A percentile compares a stretch with the other conserved stretches of the same genome.
Evolutionary conservation across 2,888 invertebrate species (phyloP).

Genomic region (Venustoraphidia nigricollis): DNA sequence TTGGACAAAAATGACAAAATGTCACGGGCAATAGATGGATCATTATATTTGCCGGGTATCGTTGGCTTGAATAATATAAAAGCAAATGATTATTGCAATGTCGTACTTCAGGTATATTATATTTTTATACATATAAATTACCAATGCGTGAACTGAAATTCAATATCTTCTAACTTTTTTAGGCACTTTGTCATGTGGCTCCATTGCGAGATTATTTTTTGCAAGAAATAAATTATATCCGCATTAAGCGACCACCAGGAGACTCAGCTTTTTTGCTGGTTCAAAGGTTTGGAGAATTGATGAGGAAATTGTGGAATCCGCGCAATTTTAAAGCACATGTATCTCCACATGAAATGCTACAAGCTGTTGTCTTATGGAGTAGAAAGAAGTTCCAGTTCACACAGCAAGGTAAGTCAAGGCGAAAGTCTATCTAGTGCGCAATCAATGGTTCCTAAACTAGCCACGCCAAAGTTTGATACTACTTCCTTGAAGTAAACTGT

Average conservation of each 20-base stretch:
- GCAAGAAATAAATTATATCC: constrained; percentile 80
- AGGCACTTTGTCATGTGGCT: constrained; percentile 90
- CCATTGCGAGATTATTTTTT: constrained; percentile 92
- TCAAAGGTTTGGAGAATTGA: constrained; percentile 84
- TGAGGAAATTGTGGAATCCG: constrained; percentile 98
- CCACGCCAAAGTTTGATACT: too few relatives aligned
- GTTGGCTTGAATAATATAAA: constrained; percentile 99
- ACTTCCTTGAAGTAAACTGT: too few relatives aligned
- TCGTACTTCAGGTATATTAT: constrained; percentile 68
- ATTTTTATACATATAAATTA: not conserved
- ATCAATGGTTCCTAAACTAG: too few relatives aligned
- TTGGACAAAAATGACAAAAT: constrained; percentile 71
- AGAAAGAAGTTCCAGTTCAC: constrained; percentile 96
- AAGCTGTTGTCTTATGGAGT: constrained; percentile 94
- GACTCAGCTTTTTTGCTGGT: constrained; percentile 86
- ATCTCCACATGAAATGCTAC: constrained; percentile 99
- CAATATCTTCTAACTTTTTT: constrained; percentile 18
- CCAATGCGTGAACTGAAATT: not conserved
- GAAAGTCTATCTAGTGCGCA: too few relatives aligned
- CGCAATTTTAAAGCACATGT: constrained; percentile 98
- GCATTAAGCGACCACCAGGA: constrained; percentile 84
- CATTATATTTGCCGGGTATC: constrained; percentile 92
- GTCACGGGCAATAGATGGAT: constrained; percentile 91
- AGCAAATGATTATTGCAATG: constrained; percentile 99
- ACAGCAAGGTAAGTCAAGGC: constrained; percentile 53